Percentiles rank a stretch among this genome's conserved stretches.
phyloP scores from a whole-genome alignment of 2,888 invertebrate genomes.

The Hirtodrosophila cameraria region DNA sequence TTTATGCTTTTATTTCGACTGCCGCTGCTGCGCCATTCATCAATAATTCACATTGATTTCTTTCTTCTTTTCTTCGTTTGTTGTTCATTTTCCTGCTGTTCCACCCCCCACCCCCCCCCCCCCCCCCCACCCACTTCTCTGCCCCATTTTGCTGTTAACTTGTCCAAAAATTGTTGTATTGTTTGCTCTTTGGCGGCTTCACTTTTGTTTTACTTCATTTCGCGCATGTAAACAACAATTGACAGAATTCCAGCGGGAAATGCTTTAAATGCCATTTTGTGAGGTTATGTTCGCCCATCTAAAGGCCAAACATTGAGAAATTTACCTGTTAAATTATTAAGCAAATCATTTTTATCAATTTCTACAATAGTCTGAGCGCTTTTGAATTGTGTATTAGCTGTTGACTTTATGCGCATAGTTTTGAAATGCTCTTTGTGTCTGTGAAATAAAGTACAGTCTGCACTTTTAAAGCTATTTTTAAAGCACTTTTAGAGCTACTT shows the following conservation, averaged over 20 bases:
- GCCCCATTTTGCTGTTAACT: conserved; percentile 27
- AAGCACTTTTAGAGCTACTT: too few relatives aligned
- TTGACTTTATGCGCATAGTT: background rate
- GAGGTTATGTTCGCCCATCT: conserved; percentile 20
- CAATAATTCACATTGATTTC: conserved; percentile 80
- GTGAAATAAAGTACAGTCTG: background rate
- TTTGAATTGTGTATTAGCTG: background rate
- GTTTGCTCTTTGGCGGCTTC: conserved; percentile 40
- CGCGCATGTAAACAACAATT: conserved; percentile 65
- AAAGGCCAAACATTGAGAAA: conserved; percentile 12
- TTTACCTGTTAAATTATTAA: conserved; percentile 41
- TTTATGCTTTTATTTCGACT: conserved; percentile 45
- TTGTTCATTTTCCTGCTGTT: conserved; percentile 26
- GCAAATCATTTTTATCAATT: conserved; percentile 11
- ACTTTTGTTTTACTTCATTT: conserved; percentile 40
- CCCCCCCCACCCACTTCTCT: too few relatives aligned
- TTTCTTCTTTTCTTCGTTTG: conserved; percentile 37
- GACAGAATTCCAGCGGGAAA: conserved; percentile 48
- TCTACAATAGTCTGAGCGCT: background rate
- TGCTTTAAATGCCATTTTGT: conserved; percentile 31
- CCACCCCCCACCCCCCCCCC: background rate
- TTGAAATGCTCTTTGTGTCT: background rate
- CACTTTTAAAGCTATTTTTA: conserved; percentile 1
- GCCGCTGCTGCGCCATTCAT: conserved; percentile 70
- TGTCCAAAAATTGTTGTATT: conserved; percentile 29